Evolutionary conservation across 2,113 vertebrate genomes (phyloP), one percentile per base, ranked within the genome.

Genomic region (Dicerorhinus sumatrensis): DNA sequence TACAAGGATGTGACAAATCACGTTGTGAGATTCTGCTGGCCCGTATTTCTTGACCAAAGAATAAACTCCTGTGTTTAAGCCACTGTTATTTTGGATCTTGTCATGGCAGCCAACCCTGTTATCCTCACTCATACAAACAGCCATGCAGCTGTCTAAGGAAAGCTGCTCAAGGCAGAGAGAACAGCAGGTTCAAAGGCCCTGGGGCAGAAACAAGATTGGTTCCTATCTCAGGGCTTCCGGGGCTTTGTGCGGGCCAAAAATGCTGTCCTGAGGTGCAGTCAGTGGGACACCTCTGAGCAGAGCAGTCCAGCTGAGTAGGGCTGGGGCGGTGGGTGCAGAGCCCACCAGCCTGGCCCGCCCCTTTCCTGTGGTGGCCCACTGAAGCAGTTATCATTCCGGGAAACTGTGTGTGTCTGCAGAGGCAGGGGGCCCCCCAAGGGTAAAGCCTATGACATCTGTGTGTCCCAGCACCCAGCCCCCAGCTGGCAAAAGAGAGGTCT

Each of bases 251-350:
- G n/a, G 54, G 58, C 31, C 5, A 11, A 29, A 36, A 39, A 6
- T 25, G 65, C 20, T 0, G 6, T 14, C 25, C 48, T 39, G 84
- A 2, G 9, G 5, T 20, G 12, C 6, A 23, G 21, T 1, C 10
- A 36, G 29, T 16, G 14, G n/a, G 17, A 17, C 25, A 5, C 31
- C 69, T 18, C 31, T 0, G 31, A 88, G 29, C 29, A 21, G 5
- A 54, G 73, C 13, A 7, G 39, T 12, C 6, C 4, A 18, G 46
- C 36, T 8, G 36, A 7, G 18, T 73, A 16, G 62, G 25, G 3
- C 73, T 20, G 6, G 29, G 42, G 11, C 4, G 23, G 17, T 1
- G 12, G 27, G 39, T 27, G 46, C 0, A 0, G 42, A 48, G 36
- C 25, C 2, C 25, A 0, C 21, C 62, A 39, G 29, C 73, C 90